Base-by-base conservation (phyloP, 2,797 vertebrate species). In the Sebastes diploproa region DNA sequence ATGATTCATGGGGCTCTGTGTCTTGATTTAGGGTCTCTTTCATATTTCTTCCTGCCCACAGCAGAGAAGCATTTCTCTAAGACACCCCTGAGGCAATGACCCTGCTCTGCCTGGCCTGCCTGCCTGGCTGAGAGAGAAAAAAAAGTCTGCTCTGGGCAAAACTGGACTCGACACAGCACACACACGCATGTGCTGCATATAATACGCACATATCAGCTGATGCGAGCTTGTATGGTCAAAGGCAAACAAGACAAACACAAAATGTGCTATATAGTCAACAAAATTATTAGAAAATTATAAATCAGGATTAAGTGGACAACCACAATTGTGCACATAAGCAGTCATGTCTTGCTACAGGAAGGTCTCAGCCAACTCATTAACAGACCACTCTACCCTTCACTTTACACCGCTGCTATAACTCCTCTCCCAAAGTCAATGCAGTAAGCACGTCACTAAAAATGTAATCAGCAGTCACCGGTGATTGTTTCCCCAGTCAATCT, bases 1-100 rank as follows among this genome's bases (percentile, higher is more conserved):
- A 93, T 94, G 94, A 96, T 95, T 96, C 93, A 95, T 93, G 93
- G 91, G 92, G 83, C 91, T 80, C 91, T 93, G 94, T 87, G 94
- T 95, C 91, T 94, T 96, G 94, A 94, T 95, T 96, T 94, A 93
- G 87, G 83, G 87, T 89, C 92, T 87, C 92, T 90, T 92, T 93
- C 94, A 92, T 94, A 91, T 94, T 93, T 94, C 94, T 95, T 91
- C 86, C 85, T 82, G 76, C 88, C 92, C 88, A 89, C 79, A 90
- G 90, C 93, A 87, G 88, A 94, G 94, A 92, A 85, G 89, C 90
- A 94, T 95, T 95, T 94, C 93, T 94, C 92, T 50, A 30, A 90
- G 91, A 95, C 84, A 92, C 94, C 93, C 91, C 91, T 80, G 88
- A 93, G 91, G 92, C 91, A 92, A 89, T 94, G 93, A 95, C 95